These are phyloP conservation scores for Harpagifer antarcticus DNA, from an alignment of 2,797 vertebrate species.

Conservation along the genomic window DNA sequence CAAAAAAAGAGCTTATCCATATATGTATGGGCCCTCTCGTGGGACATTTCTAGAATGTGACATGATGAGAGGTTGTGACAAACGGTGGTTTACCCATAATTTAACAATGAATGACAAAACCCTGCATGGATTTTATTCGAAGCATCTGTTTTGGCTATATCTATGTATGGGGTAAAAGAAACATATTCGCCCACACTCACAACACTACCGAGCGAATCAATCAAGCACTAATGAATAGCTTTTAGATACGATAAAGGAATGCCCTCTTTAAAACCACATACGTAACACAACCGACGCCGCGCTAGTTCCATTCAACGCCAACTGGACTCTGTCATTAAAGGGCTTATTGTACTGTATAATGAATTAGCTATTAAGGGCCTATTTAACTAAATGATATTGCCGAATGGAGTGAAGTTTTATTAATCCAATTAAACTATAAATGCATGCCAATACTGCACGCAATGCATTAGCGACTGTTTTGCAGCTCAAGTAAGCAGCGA, in stretches of 20 bases:
- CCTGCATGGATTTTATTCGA: too few species aligned
- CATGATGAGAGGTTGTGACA: constrained; percentile 21
- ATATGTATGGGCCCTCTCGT: constrained; percentile 5
- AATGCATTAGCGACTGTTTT: constrained; percentile 24
- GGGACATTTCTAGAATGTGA: constrained; percentile 53
- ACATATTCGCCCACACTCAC: background rate
- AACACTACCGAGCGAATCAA: background rate
- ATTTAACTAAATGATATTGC: background rate
- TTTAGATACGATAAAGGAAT: background rate
- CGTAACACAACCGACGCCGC: constrained; percentile 28
- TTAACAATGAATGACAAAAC: constrained; percentile 23
- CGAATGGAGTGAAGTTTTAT: constrained; percentile 6
- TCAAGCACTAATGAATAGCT: background rate
- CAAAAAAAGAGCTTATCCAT: constrained; percentile 34
- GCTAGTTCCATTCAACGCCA: constrained; percentile 49
- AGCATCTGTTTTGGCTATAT: background rate
- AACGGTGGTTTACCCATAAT: background rate
- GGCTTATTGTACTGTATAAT: constrained; percentile 56
- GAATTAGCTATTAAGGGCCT: constrained; percentile 41
- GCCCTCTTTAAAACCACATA: constrained; percentile 42
- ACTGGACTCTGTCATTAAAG: constrained; percentile 58
- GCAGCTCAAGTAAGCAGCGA: constrained; percentile 47
- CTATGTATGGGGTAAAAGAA: background rate
- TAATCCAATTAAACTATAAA: constrained; percentile 9
- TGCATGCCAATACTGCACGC: constrained; percentile 26